Evolutionary conservation across 1,140 invertebrate species (phyloP).

Genomic region (Ceratosolen fusciceps): DNA sequence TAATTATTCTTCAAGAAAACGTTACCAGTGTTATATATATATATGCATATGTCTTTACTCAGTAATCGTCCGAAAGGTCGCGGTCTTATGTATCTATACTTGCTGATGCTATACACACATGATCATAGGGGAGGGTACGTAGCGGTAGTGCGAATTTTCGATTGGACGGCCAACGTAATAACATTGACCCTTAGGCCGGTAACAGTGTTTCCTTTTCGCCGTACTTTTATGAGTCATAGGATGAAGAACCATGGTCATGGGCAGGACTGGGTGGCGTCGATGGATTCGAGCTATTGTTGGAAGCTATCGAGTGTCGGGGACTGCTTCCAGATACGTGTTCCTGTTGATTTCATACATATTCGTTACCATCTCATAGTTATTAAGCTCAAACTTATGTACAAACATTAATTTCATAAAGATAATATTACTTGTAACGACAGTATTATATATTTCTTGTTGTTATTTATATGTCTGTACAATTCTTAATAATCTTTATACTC

Average conservation of each 20-base stretch:
- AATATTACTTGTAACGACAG: too few relatives aligned
- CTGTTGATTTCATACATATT: constrained; percentile 56
- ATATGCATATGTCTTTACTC: constrained; percentile 25
- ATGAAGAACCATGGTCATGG: constrained; percentile 81
- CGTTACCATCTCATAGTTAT: neutral
- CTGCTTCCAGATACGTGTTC: constrained; percentile 73
- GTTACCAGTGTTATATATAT: constrained; percentile 42
- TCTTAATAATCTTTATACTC: too few relatives aligned
- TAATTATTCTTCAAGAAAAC: constrained; percentile 40
- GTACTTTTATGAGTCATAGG: constrained; percentile 73
- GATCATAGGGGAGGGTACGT: neutral
- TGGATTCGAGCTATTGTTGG: constrained; percentile 85
- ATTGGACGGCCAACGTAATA: neutral
- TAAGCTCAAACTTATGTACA: too few relatives aligned
- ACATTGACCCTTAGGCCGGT: constrained; percentile 12
- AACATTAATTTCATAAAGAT: too few relatives aligned
- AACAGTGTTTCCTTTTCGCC: neutral
- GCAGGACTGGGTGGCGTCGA: constrained; percentile 83
- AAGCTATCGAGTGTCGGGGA: constrained; percentile 84
- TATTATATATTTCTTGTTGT: too few relatives aligned
- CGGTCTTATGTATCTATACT: neutral
- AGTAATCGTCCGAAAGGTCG: constrained; percentile 11
- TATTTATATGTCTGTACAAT: too few relatives aligned
- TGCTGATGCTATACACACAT: constrained; percentile 6
- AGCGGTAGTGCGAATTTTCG: neutral